Evolutionary conservation across 2,888 invertebrate genomes (phyloP).

Genomic region (Cantharis rustica): DNA sequence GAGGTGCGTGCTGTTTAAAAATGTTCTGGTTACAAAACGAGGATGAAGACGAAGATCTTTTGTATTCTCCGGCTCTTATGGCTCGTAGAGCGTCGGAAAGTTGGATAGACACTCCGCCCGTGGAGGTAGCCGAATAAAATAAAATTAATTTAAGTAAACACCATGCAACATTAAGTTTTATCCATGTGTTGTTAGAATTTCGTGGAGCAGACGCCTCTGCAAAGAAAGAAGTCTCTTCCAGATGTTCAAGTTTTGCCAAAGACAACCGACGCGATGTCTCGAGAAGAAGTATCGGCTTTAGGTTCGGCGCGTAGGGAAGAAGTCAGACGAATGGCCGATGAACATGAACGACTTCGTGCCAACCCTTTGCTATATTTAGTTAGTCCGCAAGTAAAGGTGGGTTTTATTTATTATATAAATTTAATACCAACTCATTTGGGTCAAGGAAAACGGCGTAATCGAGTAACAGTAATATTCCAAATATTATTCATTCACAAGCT

Average conservation of each 20-base stretch:
- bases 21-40: slow-evolving; percentile 77
- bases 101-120: slow-evolving; percentile 87
- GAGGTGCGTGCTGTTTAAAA: slow-evolving; percentile 58
- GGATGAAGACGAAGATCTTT: slow-evolving; percentile 83
- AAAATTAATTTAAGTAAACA: slow-evolving; percentile 8
- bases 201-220: slow-evolving; percentile 78
- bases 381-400: slow-evolving; percentile 97
- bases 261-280: slow-evolving; percentile 82
- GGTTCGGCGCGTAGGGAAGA: slow-evolving; percentile 95
- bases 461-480: slow-evolving; percentile 2
- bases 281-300: slow-evolving; percentile 93
- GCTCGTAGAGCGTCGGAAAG: slow-evolving; percentile 86
- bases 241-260: slow-evolving; percentile 87
- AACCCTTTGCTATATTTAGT: slow-evolving; percentile 94
- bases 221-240: slow-evolving; percentile 95
- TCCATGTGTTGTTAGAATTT: slow-evolving; percentile 66
- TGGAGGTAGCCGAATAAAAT: slow-evolving; percentile 66
- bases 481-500: slow-evolving; percentile 1
- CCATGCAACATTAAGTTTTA: slow-evolving; percentile 21
- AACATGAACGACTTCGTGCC: slow-evolving; percentile 88
- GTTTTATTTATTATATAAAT: slow-evolving; percentile 37
- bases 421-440: slow-evolving; percentile 23
- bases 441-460: slow-evolving; percentile 5
- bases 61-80: slow-evolving; percentile 86
- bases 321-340: slow-evolving; percentile 87